phyloP scores from a whole-genome alignment of 2,113 vertebrate genomes.

The Geococcyx californianus region DNA sequence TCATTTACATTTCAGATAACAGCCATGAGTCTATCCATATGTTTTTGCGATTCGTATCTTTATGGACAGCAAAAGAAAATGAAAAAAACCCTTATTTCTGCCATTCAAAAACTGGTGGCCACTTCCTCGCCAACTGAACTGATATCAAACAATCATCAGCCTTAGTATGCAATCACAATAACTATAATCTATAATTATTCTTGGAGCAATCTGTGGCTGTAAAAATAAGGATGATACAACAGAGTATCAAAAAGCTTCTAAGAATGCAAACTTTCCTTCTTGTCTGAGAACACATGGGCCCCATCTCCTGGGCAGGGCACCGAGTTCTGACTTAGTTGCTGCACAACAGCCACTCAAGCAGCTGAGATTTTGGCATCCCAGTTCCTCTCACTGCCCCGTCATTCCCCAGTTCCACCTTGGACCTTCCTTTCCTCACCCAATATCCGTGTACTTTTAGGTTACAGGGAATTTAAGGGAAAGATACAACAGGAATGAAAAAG shows the following conservation, averaged over 20 bases:
- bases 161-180: conserved; percentile 25
- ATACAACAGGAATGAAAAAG: neutral
- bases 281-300: neutral
- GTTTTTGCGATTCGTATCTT: neutral
- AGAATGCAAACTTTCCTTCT: neutral
- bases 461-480: neutral
- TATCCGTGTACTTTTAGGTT: neutral
- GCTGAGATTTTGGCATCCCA: rapidly evolving
- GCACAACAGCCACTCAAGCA: neutral
- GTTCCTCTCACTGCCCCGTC: neutral
- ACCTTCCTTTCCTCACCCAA: neutral
- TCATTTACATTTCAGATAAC: neutral
- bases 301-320: neutral
- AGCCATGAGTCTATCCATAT: neutral
- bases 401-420: neutral
- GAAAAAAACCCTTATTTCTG: neutral
- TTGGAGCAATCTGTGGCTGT: neutral
- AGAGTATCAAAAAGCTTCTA: neutral
- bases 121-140: conserved; percentile 59
- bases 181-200: conserved; percentile 54
- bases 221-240: neutral
- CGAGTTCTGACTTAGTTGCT: neutral
- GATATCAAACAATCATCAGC: conserved; percentile 42
- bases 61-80: neutral
- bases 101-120: conserved; percentile 32